phyloP scores from a whole-genome alignment of 2,797 vertebrate genomes.

The Chelmon rostratus region DNA sequence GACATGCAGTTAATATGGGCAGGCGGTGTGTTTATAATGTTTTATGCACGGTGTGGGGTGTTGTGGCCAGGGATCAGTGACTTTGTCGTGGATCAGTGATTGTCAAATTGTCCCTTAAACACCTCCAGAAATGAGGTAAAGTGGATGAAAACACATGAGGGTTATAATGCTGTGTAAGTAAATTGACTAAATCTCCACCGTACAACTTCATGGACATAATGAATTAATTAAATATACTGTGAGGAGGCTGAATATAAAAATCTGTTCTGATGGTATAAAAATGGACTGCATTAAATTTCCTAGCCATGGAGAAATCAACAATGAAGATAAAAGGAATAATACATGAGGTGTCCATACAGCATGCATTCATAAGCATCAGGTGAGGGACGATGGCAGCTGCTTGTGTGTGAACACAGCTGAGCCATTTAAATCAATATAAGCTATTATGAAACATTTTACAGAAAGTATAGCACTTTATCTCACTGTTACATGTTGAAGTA shows the following conservation, averaged over 20 bases:
- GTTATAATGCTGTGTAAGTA: conserved; percentile 25
- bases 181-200: conserved; percentile 30
- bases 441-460: conserved; percentile 77
- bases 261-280: conserved; percentile 57
- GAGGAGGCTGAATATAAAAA: conserved; percentile 60
- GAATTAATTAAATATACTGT: conserved; percentile 43
- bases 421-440: conserved; percentile 70
- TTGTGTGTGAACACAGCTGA: conserved; percentile 61
- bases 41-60: conserved; percentile 17
- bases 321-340: conserved; percentile 59
- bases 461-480: conserved; percentile 76
- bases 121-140: conserved; percentile 18
- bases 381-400: conserved; percentile 65
- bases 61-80: conserved; percentile 46
- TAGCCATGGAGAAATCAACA: conserved; percentile 50
- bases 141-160: not conserved
- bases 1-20: conserved; percentile 19
- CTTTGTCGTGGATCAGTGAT: conserved; percentile 68
- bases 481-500: conserved; percentile 68
- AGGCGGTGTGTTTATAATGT: conserved; percentile 29
- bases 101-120: conserved; percentile 71
- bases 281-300: conserved; percentile 55
- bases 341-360: conserved; percentile 69
- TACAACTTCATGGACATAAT: conserved; percentile 32
- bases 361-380: conserved; percentile 74